These are phyloP conservation scores for Eurystomus gularis DNA, from an alignment of 2,113 vertebrate species.

Conservation along the genomic window DNA sequence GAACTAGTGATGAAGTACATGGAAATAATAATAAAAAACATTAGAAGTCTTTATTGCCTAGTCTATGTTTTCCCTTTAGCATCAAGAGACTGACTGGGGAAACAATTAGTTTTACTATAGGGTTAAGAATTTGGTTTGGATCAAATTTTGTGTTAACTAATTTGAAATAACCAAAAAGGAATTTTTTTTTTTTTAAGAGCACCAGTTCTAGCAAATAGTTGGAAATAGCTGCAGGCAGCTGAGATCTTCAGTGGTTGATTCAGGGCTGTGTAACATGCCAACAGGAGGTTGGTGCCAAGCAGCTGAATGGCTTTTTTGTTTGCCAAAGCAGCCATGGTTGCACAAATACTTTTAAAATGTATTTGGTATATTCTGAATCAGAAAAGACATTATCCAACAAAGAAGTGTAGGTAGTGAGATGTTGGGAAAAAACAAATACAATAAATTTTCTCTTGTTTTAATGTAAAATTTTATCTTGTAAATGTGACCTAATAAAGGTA, in stretches of 20 bases:
- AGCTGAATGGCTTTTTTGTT: slow-evolving; percentile 45
- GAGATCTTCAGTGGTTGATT: neutral
- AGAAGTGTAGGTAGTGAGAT: neutral
- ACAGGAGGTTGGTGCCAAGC: neutral
- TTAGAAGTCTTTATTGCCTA: neutral
- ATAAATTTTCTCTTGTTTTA: neutral
- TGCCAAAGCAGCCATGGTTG: neutral
- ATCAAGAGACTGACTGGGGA: neutral
- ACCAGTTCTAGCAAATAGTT: neutral
- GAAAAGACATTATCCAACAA: neutral
- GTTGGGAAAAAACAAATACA: neutral
- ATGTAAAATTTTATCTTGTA: neutral
- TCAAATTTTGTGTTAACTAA: neutral
- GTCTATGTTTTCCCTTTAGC: neutral
- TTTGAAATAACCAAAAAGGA: neutral
- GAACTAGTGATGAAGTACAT: neutral
- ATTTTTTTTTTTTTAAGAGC: neutral
- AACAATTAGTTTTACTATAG: neutral
- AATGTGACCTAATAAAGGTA: neutral
- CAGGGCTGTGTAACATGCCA: neutral
- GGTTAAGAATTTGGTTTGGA: neutral
- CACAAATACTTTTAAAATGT: neutral
- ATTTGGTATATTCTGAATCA: neutral
- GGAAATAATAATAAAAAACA: neutral
- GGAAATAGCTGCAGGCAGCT: slow-evolving; percentile 6